Evolutionary conservation across 2,888 invertebrate species (phyloP).

Genomic region (Drosophila stalkeri): DNA sequence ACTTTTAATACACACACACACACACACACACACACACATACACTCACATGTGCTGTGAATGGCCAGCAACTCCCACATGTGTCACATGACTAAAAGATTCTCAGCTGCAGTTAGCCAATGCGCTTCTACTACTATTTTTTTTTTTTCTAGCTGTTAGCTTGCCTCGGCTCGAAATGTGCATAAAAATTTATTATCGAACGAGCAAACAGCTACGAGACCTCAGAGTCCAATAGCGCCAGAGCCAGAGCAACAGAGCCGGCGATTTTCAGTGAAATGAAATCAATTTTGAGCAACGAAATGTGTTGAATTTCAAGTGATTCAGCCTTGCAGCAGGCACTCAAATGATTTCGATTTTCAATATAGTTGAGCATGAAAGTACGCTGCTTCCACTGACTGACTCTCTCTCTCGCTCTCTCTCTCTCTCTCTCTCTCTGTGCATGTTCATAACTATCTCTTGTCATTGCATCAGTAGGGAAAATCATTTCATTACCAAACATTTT

Average conservation of each 20-base stretch:
- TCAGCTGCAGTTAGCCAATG: slow-evolving; percentile 36
- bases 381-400: not conserved
- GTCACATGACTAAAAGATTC: slow-evolving; percentile 34
- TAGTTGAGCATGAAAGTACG: not conserved
- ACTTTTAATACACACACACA: slow-evolving; percentile 62
- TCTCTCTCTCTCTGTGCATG: not conserved
- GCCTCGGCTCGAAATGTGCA: slow-evolving; percentile 57
- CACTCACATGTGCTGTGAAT: slow-evolving; percentile 1
- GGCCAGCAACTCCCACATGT: slow-evolving; percentile 42
- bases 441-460: not conserved
- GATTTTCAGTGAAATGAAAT: slow-evolving; percentile 34
- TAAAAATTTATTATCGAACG: slow-evolving; percentile 62
- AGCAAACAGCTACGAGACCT: slow-evolving; percentile 24
- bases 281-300: slow-evolving; percentile 40
- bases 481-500: slow-evolving; percentile 1
- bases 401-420: not conserved
- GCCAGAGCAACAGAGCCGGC: not conserved
- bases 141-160: slow-evolving; percentile 30
- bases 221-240: slow-evolving; percentile 22
- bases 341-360: slow-evolving; percentile 8
- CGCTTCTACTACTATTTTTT: not conserved
- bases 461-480: not conserved
- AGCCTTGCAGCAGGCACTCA: slow-evolving; percentile 6
- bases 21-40: slow-evolving; percentile 8
- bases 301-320: slow-evolving; percentile 24